These are phyloP conservation scores for Trisateles emortualis DNA, from an alignment of 2,888 invertebrate genomes.

Conservation along the genomic window DNA sequence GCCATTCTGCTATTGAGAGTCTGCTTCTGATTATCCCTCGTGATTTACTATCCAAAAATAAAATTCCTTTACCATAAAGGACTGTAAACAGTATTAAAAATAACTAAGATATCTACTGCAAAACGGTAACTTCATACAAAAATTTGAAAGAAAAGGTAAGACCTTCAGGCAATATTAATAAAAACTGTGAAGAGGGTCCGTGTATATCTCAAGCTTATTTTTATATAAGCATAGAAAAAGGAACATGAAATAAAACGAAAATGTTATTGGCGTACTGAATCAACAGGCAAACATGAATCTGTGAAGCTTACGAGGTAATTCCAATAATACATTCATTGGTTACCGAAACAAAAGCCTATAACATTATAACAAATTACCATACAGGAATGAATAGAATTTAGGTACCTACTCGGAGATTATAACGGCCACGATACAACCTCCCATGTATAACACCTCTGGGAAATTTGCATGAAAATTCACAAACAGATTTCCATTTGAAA, in stretches of 20 bases:
- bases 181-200: conserved; percentile 1
- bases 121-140: neutral
- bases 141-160: neutral
- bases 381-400: conserved; percentile 44
- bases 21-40: neutral
- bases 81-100: neutral
- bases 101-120: neutral
- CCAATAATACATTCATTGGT: conserved; percentile 9
- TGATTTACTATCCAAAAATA: conserved; percentile 4
- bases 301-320: neutral
- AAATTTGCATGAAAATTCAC: conserved; percentile 57
- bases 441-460: conserved; percentile 50
- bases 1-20: conserved; percentile 3
- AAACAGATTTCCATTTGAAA: conserved; percentile 53
- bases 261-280: neutral
- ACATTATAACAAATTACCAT: conserved; percentile 39
- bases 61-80: neutral
- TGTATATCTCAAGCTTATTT: neutral
- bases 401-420: conserved; percentile 45
- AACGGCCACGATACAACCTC: conserved; percentile 37
- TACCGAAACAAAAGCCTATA: conserved; percentile 37
- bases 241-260: conserved; percentile 1
- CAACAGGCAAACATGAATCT: neutral
- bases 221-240: neutral
- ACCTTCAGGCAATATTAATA: conserved; percentile 1